Base-by-base conservation (phyloP, 2,888 invertebrate genomes). In the Bembecia ichneumoniformis region DNA sequence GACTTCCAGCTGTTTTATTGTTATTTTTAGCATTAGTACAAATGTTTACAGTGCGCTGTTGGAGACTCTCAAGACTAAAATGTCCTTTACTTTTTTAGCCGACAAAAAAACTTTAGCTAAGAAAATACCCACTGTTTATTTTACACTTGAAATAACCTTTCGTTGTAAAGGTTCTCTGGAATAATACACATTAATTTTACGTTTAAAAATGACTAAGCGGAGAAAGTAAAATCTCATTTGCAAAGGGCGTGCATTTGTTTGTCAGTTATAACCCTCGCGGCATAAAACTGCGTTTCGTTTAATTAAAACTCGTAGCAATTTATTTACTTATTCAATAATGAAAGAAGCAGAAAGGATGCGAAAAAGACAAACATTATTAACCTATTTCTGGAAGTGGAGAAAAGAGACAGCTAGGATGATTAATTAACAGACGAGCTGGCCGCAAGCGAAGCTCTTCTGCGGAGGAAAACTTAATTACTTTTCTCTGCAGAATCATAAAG, bases 381-480 rank as follows among this genome's bases (percentile, higher is more conserved):
- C 77, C 71, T 73, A 77, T 77, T 80, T 79, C 69, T 66, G 71
- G 67, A 70, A 74, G 66, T 68, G 66, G 66, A 69, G 71, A 67
- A 75, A 74, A 73, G 68, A 71, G 72, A 68, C 71, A 68, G 68
- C 66, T 64, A 64, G 64, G 68, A 78, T 81, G 75, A 82, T 81
- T 81, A 79, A 82, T 81, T 82, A 81, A 77, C 73, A 71, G 63
- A 44, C 58, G 66, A 67, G 70, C 69, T 66, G 67, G 69, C 76
- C 75, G 68, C 77, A 71, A 74, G 71, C 71, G 74, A 66, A 63
- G 68, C 69, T 65, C 57, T 53, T 59, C 67, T 62, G 60, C 68
- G 63, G 71, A 74, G 71, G 75, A 76, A 77, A 77, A 79, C 74
- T 77, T 82, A 81, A 82, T 81, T 82, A 82, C 72, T 79, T 81